Percentiles rank a stretch among this genome's conserved stretches.
phyloP scores from a whole-genome alignment of 2,888 invertebrate genomes.

The Opisthograptis luteolata region DNA sequence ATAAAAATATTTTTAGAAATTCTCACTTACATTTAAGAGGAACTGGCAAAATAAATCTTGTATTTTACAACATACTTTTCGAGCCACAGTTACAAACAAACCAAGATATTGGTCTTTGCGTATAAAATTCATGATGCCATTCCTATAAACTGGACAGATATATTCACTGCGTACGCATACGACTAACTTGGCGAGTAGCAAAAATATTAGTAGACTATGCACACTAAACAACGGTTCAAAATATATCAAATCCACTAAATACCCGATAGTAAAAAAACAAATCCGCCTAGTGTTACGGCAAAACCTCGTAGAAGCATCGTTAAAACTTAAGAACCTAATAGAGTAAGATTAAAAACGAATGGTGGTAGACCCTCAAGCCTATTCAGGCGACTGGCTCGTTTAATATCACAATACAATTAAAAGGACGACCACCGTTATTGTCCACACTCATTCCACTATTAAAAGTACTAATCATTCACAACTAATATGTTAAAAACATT shows the following conservation, averaged over 20 bases:
- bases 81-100: conserved; percentile 66
- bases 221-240: conserved; percentile 77
- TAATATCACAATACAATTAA: conserved; percentile 65
- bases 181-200: conserved; percentile 69
- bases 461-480: conserved; percentile 71
- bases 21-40: conserved; percentile 83
- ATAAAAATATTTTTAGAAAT: conserved; percentile 82
- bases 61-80: conserved; percentile 57
- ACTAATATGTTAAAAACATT: conserved; percentile 64
- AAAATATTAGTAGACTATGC: conserved; percentile 81
- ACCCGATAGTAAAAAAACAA: conserved; percentile 71
- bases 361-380: conserved; percentile 56
- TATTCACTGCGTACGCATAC: conserved; percentile 56
- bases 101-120: conserved; percentile 74
- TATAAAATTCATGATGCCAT: conserved; percentile 78
- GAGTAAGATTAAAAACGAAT: conserved; percentile 62
- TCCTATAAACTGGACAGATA: conserved; percentile 77
- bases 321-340: conserved; percentile 74
- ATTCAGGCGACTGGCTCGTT: conserved; percentile 47
- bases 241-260: conserved; percentile 79
- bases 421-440: conserved; percentile 76
- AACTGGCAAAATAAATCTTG: conserved; percentile 84
- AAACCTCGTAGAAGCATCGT: conserved; percentile 71
- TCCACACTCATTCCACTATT: conserved; percentile 71
- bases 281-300: conserved; percentile 62